phyloP scores from a whole-genome alignment of 2,888 invertebrate genomes.

The Spodoptera littoralis region DNA sequence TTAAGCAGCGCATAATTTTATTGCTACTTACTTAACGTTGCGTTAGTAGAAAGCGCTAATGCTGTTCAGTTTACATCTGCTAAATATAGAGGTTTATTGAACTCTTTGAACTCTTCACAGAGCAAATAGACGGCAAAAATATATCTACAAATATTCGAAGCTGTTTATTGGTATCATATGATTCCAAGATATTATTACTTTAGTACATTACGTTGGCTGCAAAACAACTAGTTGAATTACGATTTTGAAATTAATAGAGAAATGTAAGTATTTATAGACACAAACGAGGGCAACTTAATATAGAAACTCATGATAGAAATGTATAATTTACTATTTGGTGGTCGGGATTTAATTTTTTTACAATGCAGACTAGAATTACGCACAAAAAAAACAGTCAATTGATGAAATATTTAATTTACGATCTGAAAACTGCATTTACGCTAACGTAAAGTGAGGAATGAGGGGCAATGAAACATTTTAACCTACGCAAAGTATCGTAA shows the following conservation, averaged over 20 bases:
- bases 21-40: slow-evolving; percentile 50
- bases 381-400: neutral
- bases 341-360: too few relatives aligned
- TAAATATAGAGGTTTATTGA: slow-evolving; percentile 74
- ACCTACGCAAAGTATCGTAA: slow-evolving; percentile 28
- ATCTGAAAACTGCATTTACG: slow-evolving; percentile 29
- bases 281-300: too few relatives aligned
- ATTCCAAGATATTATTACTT: slow-evolving; percentile 3
- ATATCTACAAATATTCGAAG: slow-evolving; percentile 48
- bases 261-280: too few relatives aligned
- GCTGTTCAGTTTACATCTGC: slow-evolving; percentile 63
- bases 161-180: slow-evolving; percentile 14
- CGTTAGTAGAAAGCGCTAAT: slow-evolving; percentile 59
- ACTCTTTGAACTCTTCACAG: slow-evolving; percentile 67
- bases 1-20: slow-evolving; percentile 40
- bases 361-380: neutral
- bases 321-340: too few relatives aligned
- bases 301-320: too few relatives aligned
- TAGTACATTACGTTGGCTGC: too few relatives aligned
- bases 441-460: slow-evolving; percentile 34
- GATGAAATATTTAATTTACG: slow-evolving; percentile 10
- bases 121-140: slow-evolving; percentile 60
- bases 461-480: slow-evolving; percentile 38
- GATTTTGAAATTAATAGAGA: too few relatives aligned
- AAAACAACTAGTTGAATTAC: too few relatives aligned